Evolutionary conservation across 2,888 invertebrate genomes (phyloP), one percentile per base, ranked within the genome.

Genomic region (Seladonia tumulorum): DNA sequence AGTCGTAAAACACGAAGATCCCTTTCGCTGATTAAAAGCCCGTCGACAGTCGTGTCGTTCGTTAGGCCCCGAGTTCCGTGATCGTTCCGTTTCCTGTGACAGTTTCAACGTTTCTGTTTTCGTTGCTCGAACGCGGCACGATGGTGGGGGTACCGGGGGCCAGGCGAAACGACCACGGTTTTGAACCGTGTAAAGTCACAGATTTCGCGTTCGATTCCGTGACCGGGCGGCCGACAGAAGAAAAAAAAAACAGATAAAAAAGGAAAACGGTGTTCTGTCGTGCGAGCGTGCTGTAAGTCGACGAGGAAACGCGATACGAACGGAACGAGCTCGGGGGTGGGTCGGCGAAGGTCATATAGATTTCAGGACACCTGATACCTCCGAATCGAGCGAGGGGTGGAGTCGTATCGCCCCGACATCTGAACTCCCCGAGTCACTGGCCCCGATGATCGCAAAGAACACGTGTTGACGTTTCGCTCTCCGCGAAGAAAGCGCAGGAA

Each of bases 1-100:
- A 82, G 86, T 89, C 89, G 89, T 86, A 87, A 89, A 87, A 87
- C 89, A 88, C 72, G 79, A 83, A 88, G 90, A 90, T 90, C 81
- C 85, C 84, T 90, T 78, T 73, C 81, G 76, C 81, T 83, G 90
- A 90, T 90, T 90, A 88, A 84, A 85, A 75, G 80, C 57, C 82
- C 87, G 83, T 88, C 88, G 83, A 82, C 87, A 83, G 82, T 86
- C 86, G 77, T 71, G 88, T 85, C 76, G 81, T 86, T 85, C 78
- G 78, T 86, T 79, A 76, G 60, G 47, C 70, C 68, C 49, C 47
- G 73, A 63, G 71, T 83, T 80, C 72, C 83, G 68, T 66, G 77
- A 82, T 70, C 82, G 74, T 77, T 70, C 66, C 73, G 49, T 83
- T 83, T 83, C 83, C 83, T 77, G 81, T 71, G 70, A 78, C 78